Evolutionary conservation across 1,140 invertebrate species (phyloP).

Genomic region (Geopemphigus sp.): DNA sequence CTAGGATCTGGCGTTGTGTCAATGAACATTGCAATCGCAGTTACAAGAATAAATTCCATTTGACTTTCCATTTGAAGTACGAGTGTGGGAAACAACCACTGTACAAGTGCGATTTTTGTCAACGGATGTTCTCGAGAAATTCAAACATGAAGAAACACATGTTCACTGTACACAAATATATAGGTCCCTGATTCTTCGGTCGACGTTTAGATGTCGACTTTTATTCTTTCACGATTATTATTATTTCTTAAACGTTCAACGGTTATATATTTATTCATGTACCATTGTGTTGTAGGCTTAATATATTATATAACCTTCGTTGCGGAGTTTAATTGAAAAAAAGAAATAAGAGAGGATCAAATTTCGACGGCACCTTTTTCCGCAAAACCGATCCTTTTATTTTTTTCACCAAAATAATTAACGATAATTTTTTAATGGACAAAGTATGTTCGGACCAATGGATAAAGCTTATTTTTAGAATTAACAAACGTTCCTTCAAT

Average conservation of each 20-base stretch:
- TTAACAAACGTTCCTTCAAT: too few species aligned
- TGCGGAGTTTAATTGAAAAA: too few species aligned
- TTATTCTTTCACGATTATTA: too few species aligned
- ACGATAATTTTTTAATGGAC: too few species aligned
- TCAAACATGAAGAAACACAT: conserved; percentile 48
- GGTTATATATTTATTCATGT: not conserved
- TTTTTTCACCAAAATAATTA: too few species aligned
- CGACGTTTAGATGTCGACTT: not conserved
- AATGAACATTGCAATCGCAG: conserved; percentile 44
- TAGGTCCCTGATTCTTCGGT: not conserved
- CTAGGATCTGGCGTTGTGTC: conserved; percentile 21
- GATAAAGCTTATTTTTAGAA: too few species aligned
- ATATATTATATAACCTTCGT: too few species aligned
- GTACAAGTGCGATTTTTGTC: conserved; percentile 60
- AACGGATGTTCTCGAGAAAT: conserved; percentile 40
- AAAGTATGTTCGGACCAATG: too few species aligned
- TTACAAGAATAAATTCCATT: conserved; percentile 57
- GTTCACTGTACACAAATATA: conserved; percentile 42
- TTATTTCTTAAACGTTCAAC: too few species aligned
- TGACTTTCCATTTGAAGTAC: conserved; percentile 57
- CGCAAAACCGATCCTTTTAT: too few species aligned
- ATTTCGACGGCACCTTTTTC: too few species aligned
- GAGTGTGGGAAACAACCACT: conserved; percentile 62
- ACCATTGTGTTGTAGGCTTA: not conserved
- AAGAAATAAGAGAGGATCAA: too few species aligned